Conservation (phyloP, 2,888 invertebrate species). For the Slavum lentiscoides region DNA sequence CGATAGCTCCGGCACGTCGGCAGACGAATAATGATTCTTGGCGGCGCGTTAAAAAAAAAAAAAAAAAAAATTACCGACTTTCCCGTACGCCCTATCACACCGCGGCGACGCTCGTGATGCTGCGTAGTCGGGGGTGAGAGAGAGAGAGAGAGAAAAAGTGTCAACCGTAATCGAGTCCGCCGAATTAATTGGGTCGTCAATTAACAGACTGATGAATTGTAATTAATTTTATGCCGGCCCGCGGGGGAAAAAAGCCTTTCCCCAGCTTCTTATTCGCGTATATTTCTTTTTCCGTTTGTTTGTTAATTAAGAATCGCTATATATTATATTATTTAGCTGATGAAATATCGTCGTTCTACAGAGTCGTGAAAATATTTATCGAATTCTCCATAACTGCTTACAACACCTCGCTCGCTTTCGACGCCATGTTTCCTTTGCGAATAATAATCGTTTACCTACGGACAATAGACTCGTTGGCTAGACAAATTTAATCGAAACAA, state of each 20-base stretch:
- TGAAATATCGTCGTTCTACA: constrained; percentile 26
- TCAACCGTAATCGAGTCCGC: constrained; percentile 53
- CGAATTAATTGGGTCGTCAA: constrained; percentile 53
- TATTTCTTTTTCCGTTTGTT: constrained; percentile 23
- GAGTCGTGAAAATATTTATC: constrained; percentile 6
- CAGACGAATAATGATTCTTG: constrained; percentile 44
- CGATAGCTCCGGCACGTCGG: constrained; percentile 36
- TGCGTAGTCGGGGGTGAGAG: not conserved
- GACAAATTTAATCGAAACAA: no score
- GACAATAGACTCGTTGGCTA: no score
- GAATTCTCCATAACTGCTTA: not conserved
- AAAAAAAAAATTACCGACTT: no score
- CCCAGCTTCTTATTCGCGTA: constrained; percentile 32
- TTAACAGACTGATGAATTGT: constrained; percentile 54
- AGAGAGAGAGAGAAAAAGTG: constrained; percentile 41
- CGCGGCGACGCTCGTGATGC: no score
- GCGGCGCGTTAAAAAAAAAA: no score
- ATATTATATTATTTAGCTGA: not conserved
- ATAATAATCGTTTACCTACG: no score
- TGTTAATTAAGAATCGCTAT: constrained; percentile 9
- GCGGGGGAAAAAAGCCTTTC: not conserved
- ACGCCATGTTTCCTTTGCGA: no score
- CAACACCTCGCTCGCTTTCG: not conserved
- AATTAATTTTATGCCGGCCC: constrained; percentile 43
- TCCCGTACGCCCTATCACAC: no score